Percentiles rank a stretch among this genome's conserved stretches.
phyloP scores from a whole-genome alignment of 2,888 invertebrate species.

The Nymphalis polychloros region DNA sequence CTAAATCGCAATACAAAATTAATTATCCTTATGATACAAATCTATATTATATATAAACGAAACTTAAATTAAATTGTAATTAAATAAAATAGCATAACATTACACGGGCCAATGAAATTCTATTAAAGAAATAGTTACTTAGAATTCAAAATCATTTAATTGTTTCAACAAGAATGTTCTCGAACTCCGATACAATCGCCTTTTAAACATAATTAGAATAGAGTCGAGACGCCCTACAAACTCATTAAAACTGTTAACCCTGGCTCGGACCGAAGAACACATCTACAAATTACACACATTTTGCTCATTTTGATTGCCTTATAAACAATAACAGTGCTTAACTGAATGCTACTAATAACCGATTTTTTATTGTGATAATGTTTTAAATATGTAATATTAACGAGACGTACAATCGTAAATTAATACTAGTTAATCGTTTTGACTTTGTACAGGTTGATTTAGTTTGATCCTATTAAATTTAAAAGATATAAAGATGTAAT shows the following conservation, averaged over 20 bases:
- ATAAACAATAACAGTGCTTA: constrained; percentile 1
- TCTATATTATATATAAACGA: background rate
- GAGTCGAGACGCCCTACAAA: constrained; percentile 28
- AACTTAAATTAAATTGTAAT: background rate
- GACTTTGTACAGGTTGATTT: too few relatives aligned
- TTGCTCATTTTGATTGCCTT: constrained; percentile 23
- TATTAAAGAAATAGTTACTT: constrained; percentile 1
- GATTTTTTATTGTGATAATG: too few relatives aligned
- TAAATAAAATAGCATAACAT: background rate
- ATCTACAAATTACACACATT: constrained; percentile 22
- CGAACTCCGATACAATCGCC: constrained; percentile 18
- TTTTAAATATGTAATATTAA: too few relatives aligned
- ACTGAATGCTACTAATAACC: background rate
- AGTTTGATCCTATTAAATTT: too few relatives aligned
- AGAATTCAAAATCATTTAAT: constrained; percentile 15
- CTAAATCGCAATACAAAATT: background rate
- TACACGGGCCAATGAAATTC: background rate
- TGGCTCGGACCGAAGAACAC: constrained; percentile 20
- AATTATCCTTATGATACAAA: too few relatives aligned
- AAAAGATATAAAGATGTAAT: too few relatives aligned
- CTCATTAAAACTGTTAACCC: constrained; percentile 35
- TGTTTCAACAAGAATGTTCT: constrained; percentile 13
- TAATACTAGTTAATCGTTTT: too few relatives aligned
- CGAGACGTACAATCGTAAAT: too few relatives aligned
- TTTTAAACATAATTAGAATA: constrained; percentile 29